phyloP scores from a whole-genome alignment of 2,113 vertebrate species.

The Pelobates fuscus region DNA sequence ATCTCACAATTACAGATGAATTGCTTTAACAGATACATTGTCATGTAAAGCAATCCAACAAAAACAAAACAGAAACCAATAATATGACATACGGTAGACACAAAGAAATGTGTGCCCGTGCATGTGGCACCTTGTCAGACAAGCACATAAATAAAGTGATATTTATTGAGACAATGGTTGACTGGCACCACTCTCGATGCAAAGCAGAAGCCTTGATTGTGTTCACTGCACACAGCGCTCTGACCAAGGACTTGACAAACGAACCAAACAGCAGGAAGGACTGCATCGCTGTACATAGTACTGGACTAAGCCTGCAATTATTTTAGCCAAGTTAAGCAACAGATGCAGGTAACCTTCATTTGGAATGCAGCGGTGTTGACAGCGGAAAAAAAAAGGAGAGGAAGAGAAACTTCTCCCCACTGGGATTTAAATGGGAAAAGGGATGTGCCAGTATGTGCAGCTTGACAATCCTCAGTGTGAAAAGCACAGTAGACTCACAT shows the following conservation, averaged over 20 bases:
- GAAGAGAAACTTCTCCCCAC: not conserved
- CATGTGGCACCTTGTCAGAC: not conserved
- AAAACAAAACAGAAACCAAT: not conserved
- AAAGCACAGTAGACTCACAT: constrained; percentile 30
- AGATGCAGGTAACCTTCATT: not conserved
- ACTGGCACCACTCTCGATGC: not conserved
- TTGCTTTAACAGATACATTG: no score
- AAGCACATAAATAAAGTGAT: not conserved
- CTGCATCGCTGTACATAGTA: not conserved
- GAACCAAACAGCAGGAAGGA: not conserved
- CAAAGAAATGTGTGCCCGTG: not conserved
- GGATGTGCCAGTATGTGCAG: not conserved
- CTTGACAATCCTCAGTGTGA: not conserved
- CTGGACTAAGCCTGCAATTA: not conserved
- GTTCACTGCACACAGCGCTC: not conserved
- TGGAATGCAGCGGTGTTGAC: not conserved
- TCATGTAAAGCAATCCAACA: not conserved
- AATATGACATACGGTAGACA: not conserved
- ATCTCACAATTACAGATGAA: no score
- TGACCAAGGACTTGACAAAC: not conserved
- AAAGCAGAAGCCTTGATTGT: not conserved
- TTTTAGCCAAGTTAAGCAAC: not conserved
- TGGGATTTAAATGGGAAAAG: not conserved
- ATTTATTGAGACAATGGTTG: not conserved
- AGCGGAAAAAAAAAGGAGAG: not conserved